These are phyloP conservation scores for Cyprinodon diabolis DNA, from an alignment of 2,797 vertebrate genomes.

Conservation along the genomic window DNA sequence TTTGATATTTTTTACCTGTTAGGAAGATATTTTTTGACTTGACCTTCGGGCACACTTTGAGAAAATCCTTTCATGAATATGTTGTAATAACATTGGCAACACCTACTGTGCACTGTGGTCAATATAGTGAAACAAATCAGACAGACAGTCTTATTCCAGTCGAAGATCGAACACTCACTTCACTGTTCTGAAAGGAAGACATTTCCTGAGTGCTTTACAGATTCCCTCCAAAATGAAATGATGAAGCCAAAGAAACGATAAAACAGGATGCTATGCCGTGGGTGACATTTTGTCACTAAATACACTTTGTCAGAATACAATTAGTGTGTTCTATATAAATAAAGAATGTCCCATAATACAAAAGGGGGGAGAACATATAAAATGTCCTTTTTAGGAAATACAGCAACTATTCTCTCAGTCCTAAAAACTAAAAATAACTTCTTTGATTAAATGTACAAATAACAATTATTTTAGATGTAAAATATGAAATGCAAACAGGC, in stretches of 20 bases:
- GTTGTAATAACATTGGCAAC: too few species aligned
- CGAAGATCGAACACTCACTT: background rate
- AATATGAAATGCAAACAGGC: too few species aligned
- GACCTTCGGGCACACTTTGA: background rate
- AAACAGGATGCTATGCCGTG: background rate
- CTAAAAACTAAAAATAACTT: too few species aligned
- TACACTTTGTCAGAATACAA: conserved; percentile 5
- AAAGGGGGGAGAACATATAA: too few species aligned
- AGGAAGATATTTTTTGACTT: background rate
- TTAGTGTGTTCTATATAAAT: background rate
- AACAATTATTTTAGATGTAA: too few species aligned
- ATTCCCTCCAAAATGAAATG: conserved; percentile 5
- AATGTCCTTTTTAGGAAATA: background rate
- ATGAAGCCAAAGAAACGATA: background rate
- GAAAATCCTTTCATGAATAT: background rate
- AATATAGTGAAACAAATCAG: background rate
- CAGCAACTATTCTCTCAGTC: too few species aligned
- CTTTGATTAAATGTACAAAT: too few species aligned
- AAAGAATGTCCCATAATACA: too few species aligned
- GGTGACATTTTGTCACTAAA: background rate
- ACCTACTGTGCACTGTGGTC: background rate
- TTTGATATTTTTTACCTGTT: background rate
- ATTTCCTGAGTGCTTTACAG: background rate
- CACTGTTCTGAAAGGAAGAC: background rate
- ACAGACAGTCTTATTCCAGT: conserved; percentile 1